These are phyloP conservation scores for Artemisiospiza belli DNA, from an alignment of 2,113 vertebrate species.

Conservation along the genomic window DNA sequence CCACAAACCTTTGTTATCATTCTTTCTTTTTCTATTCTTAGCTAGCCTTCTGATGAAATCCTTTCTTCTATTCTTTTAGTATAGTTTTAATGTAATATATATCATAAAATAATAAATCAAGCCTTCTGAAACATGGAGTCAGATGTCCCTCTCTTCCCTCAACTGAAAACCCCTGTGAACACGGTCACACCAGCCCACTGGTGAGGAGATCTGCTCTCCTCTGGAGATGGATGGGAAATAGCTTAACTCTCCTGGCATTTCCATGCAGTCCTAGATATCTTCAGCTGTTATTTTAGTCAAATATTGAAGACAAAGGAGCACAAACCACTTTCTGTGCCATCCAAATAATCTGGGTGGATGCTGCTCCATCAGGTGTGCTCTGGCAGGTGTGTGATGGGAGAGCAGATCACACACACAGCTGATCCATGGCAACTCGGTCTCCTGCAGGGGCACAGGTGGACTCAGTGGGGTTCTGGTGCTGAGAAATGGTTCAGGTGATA, in stretches of 20 bases:
- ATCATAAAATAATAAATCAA: no score
- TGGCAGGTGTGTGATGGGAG: neutral
- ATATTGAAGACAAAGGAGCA: neutral
- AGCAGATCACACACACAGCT: accelerated
- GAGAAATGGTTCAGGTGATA: neutral
- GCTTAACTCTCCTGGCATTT: neutral
- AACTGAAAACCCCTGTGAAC: no score
- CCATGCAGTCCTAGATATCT: neutral
- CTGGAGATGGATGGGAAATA: neutral
- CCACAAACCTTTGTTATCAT: no score
- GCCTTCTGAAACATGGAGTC: no score
- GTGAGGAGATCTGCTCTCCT: neutral
- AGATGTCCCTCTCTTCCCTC: no score
- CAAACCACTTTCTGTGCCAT: neutral
- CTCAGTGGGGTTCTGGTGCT: neutral
- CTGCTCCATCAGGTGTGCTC: neutral
- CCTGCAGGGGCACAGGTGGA: accelerated
- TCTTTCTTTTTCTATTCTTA: no score
- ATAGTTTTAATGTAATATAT: no score
- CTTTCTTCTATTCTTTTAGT: no score
- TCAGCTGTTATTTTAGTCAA: neutral
- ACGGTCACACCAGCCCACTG: neutral
- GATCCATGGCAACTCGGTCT: accelerated
- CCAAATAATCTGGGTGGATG: accelerated
- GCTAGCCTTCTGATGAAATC: no score